phyloP scores from a whole-genome alignment of 2,113 vertebrate species.

The Hoplias malabaricus region DNA sequence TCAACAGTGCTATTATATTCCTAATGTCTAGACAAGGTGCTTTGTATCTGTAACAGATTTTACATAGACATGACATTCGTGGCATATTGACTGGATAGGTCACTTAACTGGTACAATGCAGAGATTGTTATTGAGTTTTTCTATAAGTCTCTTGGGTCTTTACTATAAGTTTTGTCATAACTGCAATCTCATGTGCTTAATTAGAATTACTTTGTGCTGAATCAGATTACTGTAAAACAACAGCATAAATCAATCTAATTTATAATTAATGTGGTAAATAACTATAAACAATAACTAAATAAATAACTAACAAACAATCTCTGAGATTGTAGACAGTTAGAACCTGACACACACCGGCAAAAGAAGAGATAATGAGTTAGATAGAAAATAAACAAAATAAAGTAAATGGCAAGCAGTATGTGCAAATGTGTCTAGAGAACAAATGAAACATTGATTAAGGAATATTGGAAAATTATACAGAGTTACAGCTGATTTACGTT shows the following conservation, averaged over 20 bases:
- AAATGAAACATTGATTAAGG: background rate
- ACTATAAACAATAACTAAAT: background rate
- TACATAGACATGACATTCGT: background rate
- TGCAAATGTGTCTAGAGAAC: conserved; percentile 2
- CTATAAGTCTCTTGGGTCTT: background rate
- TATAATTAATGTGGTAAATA: background rate
- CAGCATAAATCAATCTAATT: background rate
- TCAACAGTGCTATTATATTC: conserved; percentile 1
- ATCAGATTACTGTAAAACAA: background rate
- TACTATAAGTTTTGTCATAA: background rate
- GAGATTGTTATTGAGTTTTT: background rate
- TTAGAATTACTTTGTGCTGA: too few relatives aligned
- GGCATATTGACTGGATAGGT: background rate
- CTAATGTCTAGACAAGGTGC: background rate
- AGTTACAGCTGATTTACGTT: background rate
- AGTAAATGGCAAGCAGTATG: background rate
- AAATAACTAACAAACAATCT: background rate
- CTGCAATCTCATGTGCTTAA: background rate
- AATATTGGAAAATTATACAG: background rate
- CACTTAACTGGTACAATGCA: conserved; percentile 2
- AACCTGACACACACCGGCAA: background rate
- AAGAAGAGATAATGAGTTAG: background rate
- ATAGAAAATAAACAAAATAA: conserved; percentile 7
- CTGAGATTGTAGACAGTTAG: conserved; percentile 8
- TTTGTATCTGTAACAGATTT: background rate